A percentile compares a stretch with the other conserved stretches of the same genome.
Evolutionary conservation across 2,797 vertebrate species (phyloP).

Genomic region (Notamacropus eugenii): DNA sequence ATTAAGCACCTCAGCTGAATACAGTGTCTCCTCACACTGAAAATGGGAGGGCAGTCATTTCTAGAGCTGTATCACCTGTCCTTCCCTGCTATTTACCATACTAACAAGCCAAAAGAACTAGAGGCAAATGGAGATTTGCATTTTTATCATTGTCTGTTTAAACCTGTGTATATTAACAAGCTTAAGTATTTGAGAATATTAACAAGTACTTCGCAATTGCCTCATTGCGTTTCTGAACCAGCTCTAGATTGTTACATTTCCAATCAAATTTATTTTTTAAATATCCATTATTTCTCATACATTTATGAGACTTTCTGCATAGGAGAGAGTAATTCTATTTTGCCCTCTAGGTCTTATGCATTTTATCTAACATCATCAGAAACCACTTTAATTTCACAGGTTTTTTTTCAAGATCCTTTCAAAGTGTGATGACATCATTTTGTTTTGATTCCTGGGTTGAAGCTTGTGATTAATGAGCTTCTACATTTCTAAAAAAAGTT

Average conservation of each 20-base stretch:
- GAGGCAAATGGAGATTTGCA: neutral
- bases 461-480: neutral
- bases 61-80: neutral
- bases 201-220: neutral
- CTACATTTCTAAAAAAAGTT: too few relatives aligned
- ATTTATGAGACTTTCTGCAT: neutral
- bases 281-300: neutral
- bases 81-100: neutral
- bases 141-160: constrained; percentile 1
- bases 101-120: neutral
- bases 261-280: constrained; percentile 1
- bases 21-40: neutral
- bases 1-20: neutral
- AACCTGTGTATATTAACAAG: neutral
- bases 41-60: neutral
- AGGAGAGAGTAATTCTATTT: neutral
- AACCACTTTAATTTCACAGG: neutral
- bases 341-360: neutral
- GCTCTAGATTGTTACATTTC: neutral
- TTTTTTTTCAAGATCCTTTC: neutral
- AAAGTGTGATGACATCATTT: neutral
- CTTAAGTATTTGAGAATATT: constrained; percentile 1
- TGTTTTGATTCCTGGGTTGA: neutral
- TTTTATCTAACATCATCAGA: neutral
- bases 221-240: neutral